Evolutionary conservation across 2,888 invertebrate species (phyloP), one percentile per base, ranked within the genome.

Genomic region (Eristalinus aeneus): DNA sequence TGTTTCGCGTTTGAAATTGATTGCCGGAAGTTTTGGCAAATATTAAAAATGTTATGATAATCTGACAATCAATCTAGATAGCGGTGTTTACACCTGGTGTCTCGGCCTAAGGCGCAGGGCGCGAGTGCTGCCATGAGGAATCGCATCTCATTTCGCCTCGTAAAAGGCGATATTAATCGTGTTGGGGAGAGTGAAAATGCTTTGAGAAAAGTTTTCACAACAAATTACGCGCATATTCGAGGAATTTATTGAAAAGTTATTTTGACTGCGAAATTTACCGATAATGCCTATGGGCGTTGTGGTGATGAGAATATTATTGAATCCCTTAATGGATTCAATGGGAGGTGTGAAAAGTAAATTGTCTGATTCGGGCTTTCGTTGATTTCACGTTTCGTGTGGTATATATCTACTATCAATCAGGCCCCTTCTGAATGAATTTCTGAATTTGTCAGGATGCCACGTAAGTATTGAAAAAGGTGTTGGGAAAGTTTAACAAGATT

Each of bases 31-130:
- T 27, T 27, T 56, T 56, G 22, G 56, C 36, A 65, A 74, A 65
- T 39, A 74, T 65, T 64, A 71, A 71, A 71, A 71, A 58, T 64
- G 46, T 69, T 74, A 65, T 67, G 34, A 71, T 84, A 79, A 75
- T 79, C 79, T 71, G 22, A 56, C 67, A 74, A 79, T 84, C 84
- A 84, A 80, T 84, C 75, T 76, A 34, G 53, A 79, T 67, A 56
- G 65, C 46, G 61, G 60, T 74, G 16, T 64, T 78, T 27, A 71
- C 77, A 78, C 77, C 77, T 77, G 77, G 22, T 68, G 60, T 34
- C 75, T 31, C 10, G 1, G 3, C 31, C n/a, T 11, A 1, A n/a
- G 8, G n/a, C 9, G 8, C 16, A 6, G 8, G 16, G 16, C n/a
- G 16, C 0, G 46, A 16, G 16, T 46, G 46, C 16, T 46, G n/a